phyloP scores from a whole-genome alignment of 2,797 vertebrate species.

The Okamejei kenojei region DNA sequence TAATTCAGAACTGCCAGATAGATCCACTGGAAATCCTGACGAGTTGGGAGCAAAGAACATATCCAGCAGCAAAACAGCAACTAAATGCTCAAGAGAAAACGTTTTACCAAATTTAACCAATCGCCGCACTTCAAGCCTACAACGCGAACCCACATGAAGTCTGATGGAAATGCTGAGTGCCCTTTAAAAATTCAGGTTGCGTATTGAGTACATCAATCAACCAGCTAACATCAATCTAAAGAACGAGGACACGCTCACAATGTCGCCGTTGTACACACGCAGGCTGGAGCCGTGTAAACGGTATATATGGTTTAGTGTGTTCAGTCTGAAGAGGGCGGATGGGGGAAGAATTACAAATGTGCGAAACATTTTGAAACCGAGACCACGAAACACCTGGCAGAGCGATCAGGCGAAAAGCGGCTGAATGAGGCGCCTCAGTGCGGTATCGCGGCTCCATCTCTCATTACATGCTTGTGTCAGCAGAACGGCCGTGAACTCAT shows the following conservation, averaged over 20 bases:
- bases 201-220: neutral
- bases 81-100: neutral
- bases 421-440: constrained; percentile 36
- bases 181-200: neutral
- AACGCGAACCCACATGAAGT: neutral
- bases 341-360: constrained; percentile 22
- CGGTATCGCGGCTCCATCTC: constrained; percentile 37
- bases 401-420: constrained; percentile 29
- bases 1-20: neutral
- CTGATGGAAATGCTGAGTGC: neutral
- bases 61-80: neutral
- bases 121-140: neutral
- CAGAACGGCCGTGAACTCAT: constrained; percentile 38
- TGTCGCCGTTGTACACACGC: neutral
- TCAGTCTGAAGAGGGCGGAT: constrained; percentile 13
- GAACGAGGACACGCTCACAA: neutral
- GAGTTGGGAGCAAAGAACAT: neutral
- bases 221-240: neutral
- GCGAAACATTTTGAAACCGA: constrained; percentile 31
- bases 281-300: neutral
- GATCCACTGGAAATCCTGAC: neutral
- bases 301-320: neutral
- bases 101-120: neutral
- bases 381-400: constrained; percentile 38
- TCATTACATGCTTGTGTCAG: constrained; percentile 36